These are phyloP conservation scores for Chaetura pelagica DNA, from an alignment of 2,113 vertebrate species.

Conservation along the genomic window DNA sequence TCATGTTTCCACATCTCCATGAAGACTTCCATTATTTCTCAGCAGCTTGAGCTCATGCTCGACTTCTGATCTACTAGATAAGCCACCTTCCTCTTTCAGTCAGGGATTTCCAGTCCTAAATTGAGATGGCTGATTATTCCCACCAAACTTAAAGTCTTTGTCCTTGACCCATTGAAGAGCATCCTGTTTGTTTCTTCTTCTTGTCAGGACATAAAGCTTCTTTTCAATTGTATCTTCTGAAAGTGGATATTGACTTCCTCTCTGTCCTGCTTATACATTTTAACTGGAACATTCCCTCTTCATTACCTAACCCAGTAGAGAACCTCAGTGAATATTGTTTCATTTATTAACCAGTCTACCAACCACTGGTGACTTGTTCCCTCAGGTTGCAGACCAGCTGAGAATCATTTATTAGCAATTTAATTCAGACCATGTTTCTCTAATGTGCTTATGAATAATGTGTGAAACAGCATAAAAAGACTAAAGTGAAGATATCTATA, in stretches of 20 bases:
- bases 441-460: not conserved
- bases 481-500: not conserved
- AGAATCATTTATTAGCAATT: not conserved
- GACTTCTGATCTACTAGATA: not conserved
- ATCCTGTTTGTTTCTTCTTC: not conserved
- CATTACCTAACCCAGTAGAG: not conserved
- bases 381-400: not conserved
- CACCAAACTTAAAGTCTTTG: not conserved
- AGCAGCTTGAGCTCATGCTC: not conserved
- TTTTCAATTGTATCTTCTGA: not conserved
- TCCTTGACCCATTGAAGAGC: fast-evolving
- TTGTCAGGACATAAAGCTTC: not conserved
- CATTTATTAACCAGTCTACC: not conserved
- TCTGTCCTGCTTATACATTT: not conserved
- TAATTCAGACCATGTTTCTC: not conserved
- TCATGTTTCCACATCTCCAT: not conserved
- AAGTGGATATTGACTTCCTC: not conserved
- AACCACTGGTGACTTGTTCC: not conserved
- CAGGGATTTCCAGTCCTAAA: not conserved
- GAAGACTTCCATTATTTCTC: not conserved
- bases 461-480: not conserved
- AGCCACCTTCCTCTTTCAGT: not conserved
- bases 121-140: not conserved
- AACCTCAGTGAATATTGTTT: not conserved
- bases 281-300: not conserved